Percentiles rank a stretch among this genome's conserved stretches.
phyloP scores from a whole-genome alignment of 2,797 vertebrate genomes.

The Silurus lanzhouensis region DNA sequence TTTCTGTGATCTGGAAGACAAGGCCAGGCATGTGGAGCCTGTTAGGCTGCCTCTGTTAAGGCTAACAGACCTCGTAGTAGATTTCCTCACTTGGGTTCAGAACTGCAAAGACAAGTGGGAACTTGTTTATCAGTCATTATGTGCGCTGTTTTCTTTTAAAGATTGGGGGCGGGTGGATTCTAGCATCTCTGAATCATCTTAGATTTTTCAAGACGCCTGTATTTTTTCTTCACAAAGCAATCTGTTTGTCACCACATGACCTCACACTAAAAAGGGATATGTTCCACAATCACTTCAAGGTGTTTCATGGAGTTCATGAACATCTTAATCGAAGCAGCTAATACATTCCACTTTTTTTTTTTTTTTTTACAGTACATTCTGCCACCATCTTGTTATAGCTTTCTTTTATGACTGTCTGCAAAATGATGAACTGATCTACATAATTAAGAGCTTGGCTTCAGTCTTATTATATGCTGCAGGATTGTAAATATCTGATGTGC shows the following conservation, averaged over 20 bases:
- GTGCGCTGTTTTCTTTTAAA: conserved; percentile 48
- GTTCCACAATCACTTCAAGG: not conserved
- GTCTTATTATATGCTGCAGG: not conserved
- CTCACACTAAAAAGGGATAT: not conserved
- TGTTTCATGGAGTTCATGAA: not conserved
- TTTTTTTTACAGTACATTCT: not conserved
- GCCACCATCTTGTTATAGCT: not conserved
- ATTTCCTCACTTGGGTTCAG: conserved; percentile 52
- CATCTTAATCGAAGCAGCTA: conserved; percentile 22
- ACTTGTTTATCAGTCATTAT: conserved; percentile 60
- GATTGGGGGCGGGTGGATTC: conserved; percentile 34
- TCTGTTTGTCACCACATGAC: conserved; percentile 20
- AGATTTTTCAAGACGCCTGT: not conserved
- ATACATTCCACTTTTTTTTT: not conserved
- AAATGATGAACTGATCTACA: not conserved
- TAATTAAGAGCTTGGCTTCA: not conserved
- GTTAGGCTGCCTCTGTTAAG: conserved; percentile 8
- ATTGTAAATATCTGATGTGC: not conserved
- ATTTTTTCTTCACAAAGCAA: not conserved
- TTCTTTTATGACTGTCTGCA: not conserved
- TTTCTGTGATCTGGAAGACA: conserved; percentile 68
- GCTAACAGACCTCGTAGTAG: conserved; percentile 23
- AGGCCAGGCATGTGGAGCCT: conserved; percentile 66
- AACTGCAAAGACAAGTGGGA: conserved; percentile 53
- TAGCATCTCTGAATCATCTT: conserved; percentile 17